Evolutionary conservation across 2,113 vertebrate genomes (phyloP).

Genomic region (Colaptes auratus): DNA sequence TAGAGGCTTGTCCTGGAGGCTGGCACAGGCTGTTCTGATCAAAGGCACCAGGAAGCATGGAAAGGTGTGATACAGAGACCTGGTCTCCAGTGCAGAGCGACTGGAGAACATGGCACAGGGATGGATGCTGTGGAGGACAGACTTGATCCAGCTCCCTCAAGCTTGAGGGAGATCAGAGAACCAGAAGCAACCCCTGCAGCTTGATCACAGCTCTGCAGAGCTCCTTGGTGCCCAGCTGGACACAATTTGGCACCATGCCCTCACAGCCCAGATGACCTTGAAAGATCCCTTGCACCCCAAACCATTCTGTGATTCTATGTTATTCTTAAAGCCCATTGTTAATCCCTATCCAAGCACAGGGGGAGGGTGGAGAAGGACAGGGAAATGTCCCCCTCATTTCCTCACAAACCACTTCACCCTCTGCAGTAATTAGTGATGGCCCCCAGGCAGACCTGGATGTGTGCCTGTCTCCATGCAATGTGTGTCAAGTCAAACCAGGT

Average conservation of each 20-base stretch:
- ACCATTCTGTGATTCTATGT: neutral
- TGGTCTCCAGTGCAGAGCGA: neutral
- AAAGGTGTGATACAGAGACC: neutral
- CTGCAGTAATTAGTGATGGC: neutral
- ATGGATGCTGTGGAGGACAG: neutral
- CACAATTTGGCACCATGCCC: no score
- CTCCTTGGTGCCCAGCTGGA: neutral
- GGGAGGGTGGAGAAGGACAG: neutral
- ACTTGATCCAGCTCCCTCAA: neutral
- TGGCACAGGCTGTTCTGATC: neutral
- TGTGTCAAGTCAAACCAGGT: constrained; percentile 31
- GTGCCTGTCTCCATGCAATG: neutral
- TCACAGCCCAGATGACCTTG: no score
- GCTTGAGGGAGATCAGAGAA: neutral
- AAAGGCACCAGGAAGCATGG: neutral
- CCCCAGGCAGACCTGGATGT: neutral
- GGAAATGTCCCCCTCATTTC: neutral
- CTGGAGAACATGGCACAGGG: neutral
- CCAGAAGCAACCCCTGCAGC: neutral
- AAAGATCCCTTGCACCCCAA: neutral
- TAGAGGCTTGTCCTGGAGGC: neutral
- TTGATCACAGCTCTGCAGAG: neutral
- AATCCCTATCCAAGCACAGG: accelerated
- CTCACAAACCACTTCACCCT: neutral
- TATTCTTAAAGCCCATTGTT: neutral